phyloP scores from a whole-genome alignment of 2,113 vertebrate genomes.

The Mormyrus iriodes region DNA sequence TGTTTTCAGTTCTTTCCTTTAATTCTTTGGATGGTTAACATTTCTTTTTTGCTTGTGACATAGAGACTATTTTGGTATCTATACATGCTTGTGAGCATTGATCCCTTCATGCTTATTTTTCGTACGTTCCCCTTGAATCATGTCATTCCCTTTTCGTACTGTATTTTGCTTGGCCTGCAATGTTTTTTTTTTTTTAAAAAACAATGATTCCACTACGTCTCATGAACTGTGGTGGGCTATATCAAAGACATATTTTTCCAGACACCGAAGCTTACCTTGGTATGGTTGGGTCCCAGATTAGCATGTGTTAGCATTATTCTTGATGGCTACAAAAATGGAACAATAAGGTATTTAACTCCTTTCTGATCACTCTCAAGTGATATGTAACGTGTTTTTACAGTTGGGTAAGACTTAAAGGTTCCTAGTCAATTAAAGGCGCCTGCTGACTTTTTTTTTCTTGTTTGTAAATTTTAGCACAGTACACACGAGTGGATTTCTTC shows the following conservation, averaged over 20 bases:
- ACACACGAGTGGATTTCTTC: not conserved
- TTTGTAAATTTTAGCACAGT: not conserved
- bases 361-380: not conserved
- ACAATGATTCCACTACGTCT: not conserved
- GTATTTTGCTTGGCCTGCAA: not conserved
- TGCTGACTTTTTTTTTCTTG: not conserved
- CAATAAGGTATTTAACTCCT: not conserved
- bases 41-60: not conserved
- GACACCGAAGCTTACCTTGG: not conserved
- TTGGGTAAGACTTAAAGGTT: not conserved
- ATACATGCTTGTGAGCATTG: not conserved
- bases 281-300: not conserved
- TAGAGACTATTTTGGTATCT: not conserved
- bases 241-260: not conserved
- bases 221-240: not conserved
- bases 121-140: not conserved
- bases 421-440: not conserved
- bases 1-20: slow-evolving; percentile 53
- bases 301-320: not conserved
- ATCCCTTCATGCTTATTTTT: not conserved
- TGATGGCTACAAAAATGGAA: not conserved
- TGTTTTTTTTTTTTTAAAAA: not conserved
- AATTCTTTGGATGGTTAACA: slow-evolving; percentile 36
- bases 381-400: not conserved
- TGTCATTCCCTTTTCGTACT: not conserved